Percentiles rank a stretch among this genome's conserved stretches.
Conservation (phyloP, 1,140 invertebrate genomes). For the Euschistus heros region DNA sequence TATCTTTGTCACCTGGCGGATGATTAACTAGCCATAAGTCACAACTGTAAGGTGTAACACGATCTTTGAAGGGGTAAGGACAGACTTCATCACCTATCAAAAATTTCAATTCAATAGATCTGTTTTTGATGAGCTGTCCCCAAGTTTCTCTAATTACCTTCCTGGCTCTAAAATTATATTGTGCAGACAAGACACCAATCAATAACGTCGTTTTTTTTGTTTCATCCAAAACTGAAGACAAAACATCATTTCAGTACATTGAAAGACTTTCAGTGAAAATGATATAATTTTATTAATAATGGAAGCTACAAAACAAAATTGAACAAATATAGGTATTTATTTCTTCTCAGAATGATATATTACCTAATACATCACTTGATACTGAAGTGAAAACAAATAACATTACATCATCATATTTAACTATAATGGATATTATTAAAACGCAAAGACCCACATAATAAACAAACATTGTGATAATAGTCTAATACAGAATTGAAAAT, state of each 20-base stretch:
- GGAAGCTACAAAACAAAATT: too few species aligned
- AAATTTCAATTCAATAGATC: conserved; percentile 2
- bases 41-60: conserved; percentile 1
- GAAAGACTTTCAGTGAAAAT: too few species aligned
- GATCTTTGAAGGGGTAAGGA: background rate
- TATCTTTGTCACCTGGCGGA: background rate
- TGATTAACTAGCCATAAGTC: conserved; percentile 1
- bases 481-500: background rate
- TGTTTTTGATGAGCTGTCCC: background rate
- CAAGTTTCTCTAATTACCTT: conserved; percentile 9
- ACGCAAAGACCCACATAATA: background rate
- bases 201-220: background rate
- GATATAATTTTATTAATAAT: too few species aligned
- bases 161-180: background rate
- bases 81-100: background rate
- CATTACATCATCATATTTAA: background rate
- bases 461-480: background rate
- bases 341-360: too few species aligned
- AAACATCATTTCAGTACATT: too few species aligned
- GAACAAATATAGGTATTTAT: too few species aligned
- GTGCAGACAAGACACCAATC: background rate
- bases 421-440: background rate
- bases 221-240: too few species aligned
- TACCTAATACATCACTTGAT: background rate
- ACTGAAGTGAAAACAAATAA: background rate